Percentiles rank a stretch among this genome's conserved stretches.
Evolutionary conservation across 2,113 vertebrate genomes (phyloP).

Genomic region (Lasiurus borealis): DNA sequence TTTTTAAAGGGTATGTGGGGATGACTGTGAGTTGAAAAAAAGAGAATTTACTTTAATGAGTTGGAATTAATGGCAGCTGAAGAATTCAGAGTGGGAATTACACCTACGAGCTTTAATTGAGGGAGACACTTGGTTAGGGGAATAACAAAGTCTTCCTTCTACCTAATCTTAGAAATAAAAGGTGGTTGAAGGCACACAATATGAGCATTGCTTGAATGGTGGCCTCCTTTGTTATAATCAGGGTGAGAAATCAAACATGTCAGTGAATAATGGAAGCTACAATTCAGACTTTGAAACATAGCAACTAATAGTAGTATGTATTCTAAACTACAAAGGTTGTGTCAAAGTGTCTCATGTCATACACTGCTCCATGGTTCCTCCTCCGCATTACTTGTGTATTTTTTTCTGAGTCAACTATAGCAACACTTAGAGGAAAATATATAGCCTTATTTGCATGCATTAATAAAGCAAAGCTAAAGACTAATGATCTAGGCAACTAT

Average conservation of each 20-base stretch:
- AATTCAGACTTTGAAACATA: neutral
- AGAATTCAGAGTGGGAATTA: neutral
- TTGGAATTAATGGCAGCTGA: neutral
- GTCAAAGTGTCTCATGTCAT: neutral
- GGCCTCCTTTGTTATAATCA: neutral
- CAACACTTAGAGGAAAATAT: constrained; percentile 60
- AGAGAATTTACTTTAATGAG: neutral
- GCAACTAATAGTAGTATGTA: neutral
- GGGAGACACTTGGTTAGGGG: neutral
- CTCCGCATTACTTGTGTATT: neutral
- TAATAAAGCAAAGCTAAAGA: neutral
- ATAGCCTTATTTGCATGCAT: neutral
- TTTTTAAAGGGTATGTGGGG: neutral
- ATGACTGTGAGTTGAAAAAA: neutral
- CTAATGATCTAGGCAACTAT: neutral
- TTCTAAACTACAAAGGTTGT: neutral
- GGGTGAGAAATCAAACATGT: neutral
- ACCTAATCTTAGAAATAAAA: neutral
- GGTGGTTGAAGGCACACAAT: neutral
- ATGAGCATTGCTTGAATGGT: neutral
- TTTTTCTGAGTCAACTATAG: constrained; percentile 35
- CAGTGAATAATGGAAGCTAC: neutral
- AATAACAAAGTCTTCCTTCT: neutral
- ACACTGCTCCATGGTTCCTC: neutral
- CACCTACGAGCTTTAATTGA: neutral